Conservation (phyloP, 2,888 invertebrate genomes). For the Cyclophora albipunctata region DNA sequence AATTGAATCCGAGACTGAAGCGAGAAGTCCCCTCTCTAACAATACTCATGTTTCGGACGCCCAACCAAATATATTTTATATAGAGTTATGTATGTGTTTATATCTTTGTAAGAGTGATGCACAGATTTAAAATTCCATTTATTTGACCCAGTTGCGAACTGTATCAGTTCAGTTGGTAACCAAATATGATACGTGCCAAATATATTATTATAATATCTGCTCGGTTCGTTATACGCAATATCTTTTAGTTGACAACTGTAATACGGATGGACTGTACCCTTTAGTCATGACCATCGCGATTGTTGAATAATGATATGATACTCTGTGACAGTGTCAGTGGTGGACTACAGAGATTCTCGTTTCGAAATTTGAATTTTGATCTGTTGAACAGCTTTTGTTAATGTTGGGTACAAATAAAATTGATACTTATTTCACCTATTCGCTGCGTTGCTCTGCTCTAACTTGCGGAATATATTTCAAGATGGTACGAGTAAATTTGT, state of each 20-base stretch:
- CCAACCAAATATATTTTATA: conserved; percentile 2
- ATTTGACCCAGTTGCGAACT: conserved; percentile 9
- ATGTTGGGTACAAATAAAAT: too few species aligned
- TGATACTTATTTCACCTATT: too few species aligned
- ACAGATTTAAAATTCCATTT: conserved; percentile 15
- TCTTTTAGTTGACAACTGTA: neutral
- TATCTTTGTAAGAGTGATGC: conserved; percentile 5
- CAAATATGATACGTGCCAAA: conserved; percentile 9
- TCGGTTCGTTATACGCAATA: conserved; percentile 2
- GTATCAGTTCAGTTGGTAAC: conserved; percentile 2
- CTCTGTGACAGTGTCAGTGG: neutral
- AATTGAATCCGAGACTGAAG: neutral
- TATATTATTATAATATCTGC: neutral
- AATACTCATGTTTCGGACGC: neutral
- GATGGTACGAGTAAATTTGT: too few species aligned
- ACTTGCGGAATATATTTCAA: too few species aligned
- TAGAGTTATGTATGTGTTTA: conserved; percentile 7
- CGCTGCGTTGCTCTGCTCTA: too few species aligned
- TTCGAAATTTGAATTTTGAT: neutral
- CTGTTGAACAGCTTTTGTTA: too few species aligned
- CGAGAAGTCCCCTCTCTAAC: neutral
- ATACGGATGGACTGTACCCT: neutral
- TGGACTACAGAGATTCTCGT: neutral
- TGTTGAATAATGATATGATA: neutral
- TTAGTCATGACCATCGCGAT: neutral